phyloP scores from a whole-genome alignment of 2,888 invertebrate genomes.

The Dolichomitus sp. region DNA sequence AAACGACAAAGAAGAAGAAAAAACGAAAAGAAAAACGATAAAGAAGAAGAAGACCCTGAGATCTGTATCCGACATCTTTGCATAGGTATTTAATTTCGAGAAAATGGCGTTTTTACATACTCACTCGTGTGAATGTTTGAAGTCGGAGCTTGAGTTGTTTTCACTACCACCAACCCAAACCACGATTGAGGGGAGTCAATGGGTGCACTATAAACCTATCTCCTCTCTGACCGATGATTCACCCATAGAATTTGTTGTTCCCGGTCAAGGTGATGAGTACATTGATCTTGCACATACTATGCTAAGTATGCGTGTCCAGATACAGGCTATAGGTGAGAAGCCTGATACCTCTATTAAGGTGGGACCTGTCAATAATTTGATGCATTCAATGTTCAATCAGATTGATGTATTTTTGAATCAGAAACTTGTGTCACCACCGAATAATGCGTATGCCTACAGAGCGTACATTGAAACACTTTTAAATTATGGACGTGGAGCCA shows the following conservation, averaged over 20 bases:
- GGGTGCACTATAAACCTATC: not conserved
- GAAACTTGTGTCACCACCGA: slow-evolving; percentile 72
- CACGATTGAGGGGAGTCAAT: too few relatives aligned
- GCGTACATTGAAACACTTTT: slow-evolving; percentile 69
- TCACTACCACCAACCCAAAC: too few relatives aligned
- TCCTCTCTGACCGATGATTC: slow-evolving; percentile 58
- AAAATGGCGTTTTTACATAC: slow-evolving; percentile 71
- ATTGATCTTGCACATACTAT: slow-evolving; percentile 72
- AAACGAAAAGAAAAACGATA: too few relatives aligned
- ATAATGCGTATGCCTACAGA: slow-evolving; percentile 73
- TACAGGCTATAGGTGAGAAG: not conserved
- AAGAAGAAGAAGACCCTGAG: not conserved
- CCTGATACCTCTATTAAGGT: not conserved
- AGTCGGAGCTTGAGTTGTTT: not conserved
- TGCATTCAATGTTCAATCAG: slow-evolving; percentile 58
- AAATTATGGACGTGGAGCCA: slow-evolving; percentile 36
- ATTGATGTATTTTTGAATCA: slow-evolving; percentile 75
- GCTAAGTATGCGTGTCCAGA: slow-evolving; percentile 63
- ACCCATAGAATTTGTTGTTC: slow-evolving; percentile 23
- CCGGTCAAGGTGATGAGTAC: slow-evolving; percentile 65
- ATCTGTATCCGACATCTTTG: not conserved
- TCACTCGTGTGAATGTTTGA: slow-evolving; percentile 70
- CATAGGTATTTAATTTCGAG: not conserved
- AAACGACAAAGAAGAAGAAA: too few relatives aligned
- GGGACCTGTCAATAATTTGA: not conserved